A percentile compares a stretch with the other conserved stretches of the same genome.
Conservation (phyloP, 1,140 invertebrate genomes). For the Chrysoperla carnea region DNA sequence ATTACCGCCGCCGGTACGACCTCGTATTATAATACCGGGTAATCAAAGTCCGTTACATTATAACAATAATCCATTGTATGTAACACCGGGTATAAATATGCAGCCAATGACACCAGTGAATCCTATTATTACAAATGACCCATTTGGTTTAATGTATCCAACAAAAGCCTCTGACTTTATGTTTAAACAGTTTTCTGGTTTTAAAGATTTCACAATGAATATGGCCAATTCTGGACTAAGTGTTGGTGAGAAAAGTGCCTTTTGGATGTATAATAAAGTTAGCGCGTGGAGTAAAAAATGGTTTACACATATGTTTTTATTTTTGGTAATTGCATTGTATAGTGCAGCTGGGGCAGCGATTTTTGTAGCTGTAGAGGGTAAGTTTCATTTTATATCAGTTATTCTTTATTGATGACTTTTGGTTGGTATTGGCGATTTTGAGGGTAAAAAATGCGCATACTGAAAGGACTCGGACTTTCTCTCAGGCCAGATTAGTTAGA, state of each 20-base stretch:
- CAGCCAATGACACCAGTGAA: neutral
- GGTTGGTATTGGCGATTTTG: neutral
- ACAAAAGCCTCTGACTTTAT: conserved; percentile 53
- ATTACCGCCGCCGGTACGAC: neutral
- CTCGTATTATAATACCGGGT: neutral
- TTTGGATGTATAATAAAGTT: conserved; percentile 60
- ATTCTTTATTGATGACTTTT: conserved; percentile 2
- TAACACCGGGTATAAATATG: neutral
- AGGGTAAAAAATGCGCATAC: neutral
- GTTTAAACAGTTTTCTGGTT: conserved; percentile 53
- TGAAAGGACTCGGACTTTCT: neutral
- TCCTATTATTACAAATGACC: neutral
- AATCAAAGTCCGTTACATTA: neutral
- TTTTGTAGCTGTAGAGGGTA: conserved; percentile 58
- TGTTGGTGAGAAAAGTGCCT: conserved; percentile 61
- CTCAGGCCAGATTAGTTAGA: too few species aligned
- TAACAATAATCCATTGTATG: neutral
- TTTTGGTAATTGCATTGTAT: conserved; percentile 55
- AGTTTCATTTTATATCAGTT: conserved; percentile 14
- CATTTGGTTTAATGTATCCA: conserved; percentile 30
- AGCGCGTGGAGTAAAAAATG: conserved; percentile 59
- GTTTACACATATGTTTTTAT: conserved; percentile 77
- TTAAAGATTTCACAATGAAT: conserved; percentile 54
- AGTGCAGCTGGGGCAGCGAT: conserved; percentile 59
- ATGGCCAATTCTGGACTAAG: conserved; percentile 58